Evolutionary conservation across 37 sponge, comb jelly and placozoan species (phyloP).

Genomic region (Amphimedon queenslandica): DNA sequence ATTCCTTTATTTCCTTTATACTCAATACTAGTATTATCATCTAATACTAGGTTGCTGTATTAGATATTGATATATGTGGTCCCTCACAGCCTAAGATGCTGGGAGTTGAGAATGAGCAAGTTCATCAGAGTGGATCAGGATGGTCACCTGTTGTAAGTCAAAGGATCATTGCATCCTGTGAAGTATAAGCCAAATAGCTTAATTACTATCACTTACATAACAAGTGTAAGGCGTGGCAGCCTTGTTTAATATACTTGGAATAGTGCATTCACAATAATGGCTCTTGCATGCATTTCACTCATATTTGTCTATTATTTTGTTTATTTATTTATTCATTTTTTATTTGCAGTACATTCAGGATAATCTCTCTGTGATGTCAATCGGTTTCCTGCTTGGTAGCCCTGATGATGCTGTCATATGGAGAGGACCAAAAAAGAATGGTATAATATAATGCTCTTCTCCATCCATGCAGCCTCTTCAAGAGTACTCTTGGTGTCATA

Average conservation of each 20-base stretch:
- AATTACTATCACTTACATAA: no score
- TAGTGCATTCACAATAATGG: no score
- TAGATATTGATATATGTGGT: constrained; percentile 99
- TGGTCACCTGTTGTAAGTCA: constrained; percentile 93
- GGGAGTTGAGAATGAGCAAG: constrained; percentile 86
- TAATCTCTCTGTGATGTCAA: constrained; percentile 96
- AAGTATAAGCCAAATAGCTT: neutral
- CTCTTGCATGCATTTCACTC: no score
- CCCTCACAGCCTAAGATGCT: constrained; percentile 91
- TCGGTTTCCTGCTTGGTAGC: constrained; percentile 89
- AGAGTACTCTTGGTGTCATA: no score
- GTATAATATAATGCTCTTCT: no score
- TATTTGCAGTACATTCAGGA: constrained; percentile 78
- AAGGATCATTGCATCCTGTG: neutral
- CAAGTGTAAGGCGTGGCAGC: no score
- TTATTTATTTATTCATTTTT: neutral
- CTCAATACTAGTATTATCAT: neutral
- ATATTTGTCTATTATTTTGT: no score
- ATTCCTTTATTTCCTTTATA: neutral
- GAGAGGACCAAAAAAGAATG: constrained; percentile 99
- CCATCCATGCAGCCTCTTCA: no score
- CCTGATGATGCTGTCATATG: constrained; percentile 97
- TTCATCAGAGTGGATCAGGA: constrained; percentile 93
- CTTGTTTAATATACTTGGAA: no score
- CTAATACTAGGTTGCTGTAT: constrained; percentile 70